phyloP scores from a whole-genome alignment of 2,113 vertebrate genomes.

The Ranitomeya imitator region DNA sequence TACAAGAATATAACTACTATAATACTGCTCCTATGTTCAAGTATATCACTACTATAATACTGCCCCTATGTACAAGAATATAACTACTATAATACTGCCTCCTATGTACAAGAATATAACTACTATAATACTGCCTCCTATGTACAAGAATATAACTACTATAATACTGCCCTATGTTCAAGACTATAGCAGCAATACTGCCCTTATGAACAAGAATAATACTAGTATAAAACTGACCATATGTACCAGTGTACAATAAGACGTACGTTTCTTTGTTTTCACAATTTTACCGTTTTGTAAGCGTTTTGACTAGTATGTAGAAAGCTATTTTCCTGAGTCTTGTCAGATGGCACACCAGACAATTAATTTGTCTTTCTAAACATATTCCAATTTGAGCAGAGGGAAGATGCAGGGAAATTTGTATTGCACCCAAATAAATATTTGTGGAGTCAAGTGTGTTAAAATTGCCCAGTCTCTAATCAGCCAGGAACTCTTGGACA shows the following conservation, averaged over 20 bases:
- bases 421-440: constrained; percentile 31
- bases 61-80: neutral
- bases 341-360: neutral
- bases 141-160: neutral
- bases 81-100: neutral
- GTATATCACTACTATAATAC: neutral
- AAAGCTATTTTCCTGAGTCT: neutral
- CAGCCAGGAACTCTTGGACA: constrained; percentile 30
- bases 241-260: too few species aligned
- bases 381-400: neutral
- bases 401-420: neutral
- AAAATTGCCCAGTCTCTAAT: neutral
- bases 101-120: too few species aligned
- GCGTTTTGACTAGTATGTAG: neutral
- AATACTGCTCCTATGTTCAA: neutral
- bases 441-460: constrained; percentile 5
- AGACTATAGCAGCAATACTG: too few species aligned
- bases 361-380: neutral
- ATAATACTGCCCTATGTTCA: too few species aligned
- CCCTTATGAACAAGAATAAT: neutral
- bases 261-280: neutral
- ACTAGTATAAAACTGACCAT: too few species aligned
- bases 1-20: constrained; percentile 8
- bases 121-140: neutral
- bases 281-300: neutral